A percentile compares a stretch with the other conserved stretches of the same genome.
Evolutionary conservation across 2,797 vertebrate genomes (phyloP).

Genomic region (Microctenopoma steveboyesi): DNA sequence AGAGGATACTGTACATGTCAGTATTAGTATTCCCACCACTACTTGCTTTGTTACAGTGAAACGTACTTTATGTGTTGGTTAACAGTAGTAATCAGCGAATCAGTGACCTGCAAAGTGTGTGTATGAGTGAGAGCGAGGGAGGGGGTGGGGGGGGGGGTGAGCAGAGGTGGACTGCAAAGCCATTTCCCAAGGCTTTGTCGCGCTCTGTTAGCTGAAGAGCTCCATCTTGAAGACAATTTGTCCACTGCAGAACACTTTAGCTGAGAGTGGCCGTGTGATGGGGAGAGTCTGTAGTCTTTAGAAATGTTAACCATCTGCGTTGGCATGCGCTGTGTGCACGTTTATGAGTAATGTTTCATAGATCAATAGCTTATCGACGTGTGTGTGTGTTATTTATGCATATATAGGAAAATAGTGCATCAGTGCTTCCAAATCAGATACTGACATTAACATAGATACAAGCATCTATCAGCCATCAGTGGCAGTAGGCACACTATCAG

Average conservation of each 20-base stretch:
- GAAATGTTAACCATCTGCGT: constrained; percentile 4
- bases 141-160: constrained; percentile 54
- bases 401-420: background rate
- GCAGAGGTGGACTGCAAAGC: constrained; percentile 73
- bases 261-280: constrained; percentile 43
- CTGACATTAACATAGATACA: constrained; percentile 19
- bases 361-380: background rate
- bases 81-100: constrained; percentile 41
- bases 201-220: constrained; percentile 71
- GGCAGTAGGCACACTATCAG: constrained; percentile 51
- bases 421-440: constrained; percentile 27
- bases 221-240: constrained; percentile 73
- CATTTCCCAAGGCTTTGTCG: constrained; percentile 76
- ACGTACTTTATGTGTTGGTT: constrained; percentile 39
- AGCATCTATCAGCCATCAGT: constrained; percentile 43
- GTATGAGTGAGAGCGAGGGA: constrained; percentile 1
- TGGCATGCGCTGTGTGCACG: background rate
- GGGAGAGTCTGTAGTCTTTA: constrained; percentile 25
- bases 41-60: constrained; percentile 36
- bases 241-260: constrained; percentile 64
- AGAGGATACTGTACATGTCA: background rate
- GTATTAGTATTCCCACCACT: constrained; percentile 17
- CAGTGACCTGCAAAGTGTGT: constrained; percentile 13
- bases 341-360: background rate
- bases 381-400: background rate